phyloP scores from a whole-genome alignment of 2,888 invertebrate species.

The Amorpha juglandis region DNA sequence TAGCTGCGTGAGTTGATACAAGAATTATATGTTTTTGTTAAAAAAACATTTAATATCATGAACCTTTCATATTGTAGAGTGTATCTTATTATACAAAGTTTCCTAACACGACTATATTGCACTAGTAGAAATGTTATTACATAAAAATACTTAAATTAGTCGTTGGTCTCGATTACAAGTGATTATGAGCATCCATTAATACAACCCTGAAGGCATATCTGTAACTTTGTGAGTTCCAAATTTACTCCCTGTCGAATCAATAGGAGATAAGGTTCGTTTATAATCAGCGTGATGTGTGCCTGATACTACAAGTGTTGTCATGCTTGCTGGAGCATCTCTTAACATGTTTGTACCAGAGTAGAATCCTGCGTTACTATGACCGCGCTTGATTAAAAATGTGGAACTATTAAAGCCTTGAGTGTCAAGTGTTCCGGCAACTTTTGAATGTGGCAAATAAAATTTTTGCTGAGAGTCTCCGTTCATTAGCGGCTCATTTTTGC shows the following conservation, averaged over 20 bases:
- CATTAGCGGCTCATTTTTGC: slow-evolving; percentile 59
- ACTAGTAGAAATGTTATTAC: slow-evolving; percentile 70
- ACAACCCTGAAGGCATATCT: slow-evolving; percentile 89
- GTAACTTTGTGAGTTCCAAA: slow-evolving; percentile 86
- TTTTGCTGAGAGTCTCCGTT: slow-evolving; percentile 67
- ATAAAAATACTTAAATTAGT: slow-evolving; percentile 77
- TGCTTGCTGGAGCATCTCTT: slow-evolving; percentile 76
- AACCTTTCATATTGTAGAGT: not conserved
- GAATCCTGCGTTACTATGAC: slow-evolving; percentile 86
- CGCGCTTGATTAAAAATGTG: slow-evolving; percentile 86
- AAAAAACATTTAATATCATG: not conserved
- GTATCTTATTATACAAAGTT: slow-evolving; percentile 23
- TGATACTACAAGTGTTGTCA: slow-evolving; percentile 75
- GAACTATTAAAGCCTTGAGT: slow-evolving; percentile 71
- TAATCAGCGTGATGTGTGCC: slow-evolving; percentile 77
- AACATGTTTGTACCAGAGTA: slow-evolving; percentile 85
- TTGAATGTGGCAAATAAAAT: slow-evolving; percentile 65
- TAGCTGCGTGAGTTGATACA: not conserved
- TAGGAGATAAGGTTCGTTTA: slow-evolving; percentile 72
- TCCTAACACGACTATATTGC: slow-evolving; percentile 71
- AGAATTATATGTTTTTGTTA: not conserved
- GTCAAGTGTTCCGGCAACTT: slow-evolving; percentile 67
- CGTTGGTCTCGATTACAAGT: slow-evolving; percentile 75
- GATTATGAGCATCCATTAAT: slow-evolving; percentile 67
- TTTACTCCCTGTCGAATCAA: slow-evolving; percentile 61